Percentiles rank a stretch among this genome's conserved stretches.
These are phyloP conservation scores for Carabus problematicus DNA, from an alignment of 2,888 invertebrate genomes.

Conservation along the genomic window DNA sequence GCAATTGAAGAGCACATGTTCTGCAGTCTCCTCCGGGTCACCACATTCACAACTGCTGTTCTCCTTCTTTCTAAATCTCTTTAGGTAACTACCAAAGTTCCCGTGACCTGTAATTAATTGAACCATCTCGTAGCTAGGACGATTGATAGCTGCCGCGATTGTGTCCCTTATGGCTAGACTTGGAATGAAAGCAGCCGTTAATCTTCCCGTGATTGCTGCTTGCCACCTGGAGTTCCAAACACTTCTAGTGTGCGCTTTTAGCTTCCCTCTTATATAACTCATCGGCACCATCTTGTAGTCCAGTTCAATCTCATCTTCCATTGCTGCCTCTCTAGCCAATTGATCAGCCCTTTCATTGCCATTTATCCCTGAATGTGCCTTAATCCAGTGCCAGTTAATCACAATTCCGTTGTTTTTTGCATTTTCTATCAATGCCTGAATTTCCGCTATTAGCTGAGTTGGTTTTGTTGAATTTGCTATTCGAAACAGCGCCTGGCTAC, in stretches of 20 bases:
- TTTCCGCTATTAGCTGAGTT: background rate
- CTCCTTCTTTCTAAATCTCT: conserved; percentile 49
- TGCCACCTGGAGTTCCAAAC: background rate
- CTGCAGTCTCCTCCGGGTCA: background rate
- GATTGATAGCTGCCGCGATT: background rate
- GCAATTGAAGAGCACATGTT: background rate
- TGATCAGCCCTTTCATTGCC: conserved; percentile 23
- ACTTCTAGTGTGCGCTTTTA: background rate
- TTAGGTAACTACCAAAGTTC: conserved; percentile 23
- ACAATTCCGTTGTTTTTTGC: background rate
- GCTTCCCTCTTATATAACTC: too few relatives aligned
- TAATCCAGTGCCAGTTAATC: conserved; percentile 11
- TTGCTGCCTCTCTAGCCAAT: conserved; percentile 14
- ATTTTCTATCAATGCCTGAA: background rate
- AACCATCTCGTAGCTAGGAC: conserved; percentile 15
- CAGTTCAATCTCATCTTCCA: too few relatives aligned
- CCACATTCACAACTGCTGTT: conserved; percentile 53
- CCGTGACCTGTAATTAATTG: conserved; percentile 33
- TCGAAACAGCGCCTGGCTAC: conserved; percentile 2
- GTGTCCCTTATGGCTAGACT: background rate
- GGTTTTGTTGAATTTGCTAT: background rate
- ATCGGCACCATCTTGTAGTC: too few relatives aligned
- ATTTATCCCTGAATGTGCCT: conserved; percentile 1
- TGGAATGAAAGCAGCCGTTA: conserved; percentile 1
- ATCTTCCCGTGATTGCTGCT: background rate